A percentile compares a stretch with the other conserved stretches of the same genome.
These are phyloP conservation scores for Parapsyche elsis DNA, from an alignment of 1,140 invertebrate genomes.

Conservation along the genomic window DNA sequence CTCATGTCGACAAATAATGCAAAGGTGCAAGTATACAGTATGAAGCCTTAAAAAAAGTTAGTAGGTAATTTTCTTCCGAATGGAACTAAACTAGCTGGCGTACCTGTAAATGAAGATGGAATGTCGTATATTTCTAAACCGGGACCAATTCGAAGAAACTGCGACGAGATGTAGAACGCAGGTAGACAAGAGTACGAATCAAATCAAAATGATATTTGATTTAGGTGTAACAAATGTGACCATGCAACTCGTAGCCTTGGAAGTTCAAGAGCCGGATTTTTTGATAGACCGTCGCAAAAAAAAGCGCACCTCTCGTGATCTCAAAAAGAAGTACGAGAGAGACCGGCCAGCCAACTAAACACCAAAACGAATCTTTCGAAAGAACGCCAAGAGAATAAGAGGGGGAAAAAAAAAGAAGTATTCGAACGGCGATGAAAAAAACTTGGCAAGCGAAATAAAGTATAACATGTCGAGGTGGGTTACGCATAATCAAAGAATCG, in stretches of 20 bases:
- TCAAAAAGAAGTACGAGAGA: conserved; percentile 18
- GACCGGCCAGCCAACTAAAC: neutral
- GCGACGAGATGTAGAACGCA: too few species aligned
- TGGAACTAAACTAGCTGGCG: too few species aligned
- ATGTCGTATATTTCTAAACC: too few species aligned
- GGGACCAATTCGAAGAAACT: too few species aligned
- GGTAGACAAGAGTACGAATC: too few species aligned
- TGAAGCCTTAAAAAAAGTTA: too few species aligned
- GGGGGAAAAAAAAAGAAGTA: too few species aligned
- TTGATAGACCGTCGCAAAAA: neutral
- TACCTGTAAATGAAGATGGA: too few species aligned
- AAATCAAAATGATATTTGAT: too few species aligned
- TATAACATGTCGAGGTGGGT: neutral
- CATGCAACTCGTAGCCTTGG: conserved; percentile 12
- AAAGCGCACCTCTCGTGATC: conserved; percentile 2
- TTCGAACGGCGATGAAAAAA: neutral
- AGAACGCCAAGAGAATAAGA: neutral
- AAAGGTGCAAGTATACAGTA: too few species aligned
- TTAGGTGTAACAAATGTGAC: neutral
- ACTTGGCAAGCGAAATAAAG: neutral
- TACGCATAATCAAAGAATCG: neutral
- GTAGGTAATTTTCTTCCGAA: too few species aligned
- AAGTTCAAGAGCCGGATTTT: conserved; percentile 13
- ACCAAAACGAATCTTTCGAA: neutral
- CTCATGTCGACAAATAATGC: too few species aligned